A percentile compares a stretch with the other conserved stretches of the same genome.
Conservation (phyloP, 92 coral and sea anemone genomes). For the Parazoanthus darwini region DNA sequence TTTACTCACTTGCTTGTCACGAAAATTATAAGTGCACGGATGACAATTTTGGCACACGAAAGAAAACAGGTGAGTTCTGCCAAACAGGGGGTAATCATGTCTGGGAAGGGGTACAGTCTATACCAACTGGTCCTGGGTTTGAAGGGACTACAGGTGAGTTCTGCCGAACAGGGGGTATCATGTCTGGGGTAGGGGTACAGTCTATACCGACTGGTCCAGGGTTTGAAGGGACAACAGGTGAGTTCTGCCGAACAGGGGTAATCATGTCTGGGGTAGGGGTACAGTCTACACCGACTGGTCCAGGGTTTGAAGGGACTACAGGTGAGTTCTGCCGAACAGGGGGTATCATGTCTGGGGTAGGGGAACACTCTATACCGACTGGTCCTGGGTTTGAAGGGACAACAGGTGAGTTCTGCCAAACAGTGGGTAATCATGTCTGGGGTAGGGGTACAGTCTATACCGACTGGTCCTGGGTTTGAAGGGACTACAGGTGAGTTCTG, state of each 20-base stretch:
- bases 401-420: too few species aligned
- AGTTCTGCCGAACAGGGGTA: background rate
- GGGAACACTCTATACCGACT: too few species aligned
- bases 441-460: conserved; percentile 74
- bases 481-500: conserved; percentile 32
- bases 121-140: too few species aligned
- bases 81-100: background rate
- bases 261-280: too few species aligned
- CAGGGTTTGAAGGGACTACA: conserved; percentile 44
- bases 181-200: conserved; percentile 81
- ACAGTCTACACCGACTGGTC: too few species aligned
- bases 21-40: background rate
- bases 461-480: conserved; percentile 81
- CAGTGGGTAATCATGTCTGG: too few species aligned
- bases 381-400: background rate
- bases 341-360: too few species aligned
- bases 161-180: too few species aligned
- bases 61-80: background rate
- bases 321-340: too few species aligned
- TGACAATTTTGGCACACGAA: background rate
- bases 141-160: conserved; percentile 40
- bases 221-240: conserved; percentile 69
- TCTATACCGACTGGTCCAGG: conserved; percentile 77
- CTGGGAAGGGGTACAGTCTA: too few species aligned
- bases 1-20: conserved; percentile 4